These are phyloP conservation scores for Pocillopora grandis DNA, from an alignment of 92 coral and sea anemone genomes.

Conservation along the genomic window DNA sequence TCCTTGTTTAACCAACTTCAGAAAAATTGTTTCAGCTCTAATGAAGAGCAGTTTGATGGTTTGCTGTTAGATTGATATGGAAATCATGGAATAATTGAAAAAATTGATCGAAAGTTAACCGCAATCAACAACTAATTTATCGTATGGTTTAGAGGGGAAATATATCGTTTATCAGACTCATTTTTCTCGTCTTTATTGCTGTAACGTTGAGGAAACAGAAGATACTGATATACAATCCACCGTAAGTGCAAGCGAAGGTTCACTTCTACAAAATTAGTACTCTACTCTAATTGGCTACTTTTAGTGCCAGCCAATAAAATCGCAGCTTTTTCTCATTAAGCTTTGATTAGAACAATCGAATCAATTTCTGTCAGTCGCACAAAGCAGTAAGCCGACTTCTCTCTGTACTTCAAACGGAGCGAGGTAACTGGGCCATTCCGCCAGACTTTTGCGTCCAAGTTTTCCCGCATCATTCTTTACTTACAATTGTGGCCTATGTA, in stretches of 20 bases:
- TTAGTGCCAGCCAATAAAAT: slow-evolving; percentile 78
- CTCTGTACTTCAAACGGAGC: slow-evolving; percentile 25
- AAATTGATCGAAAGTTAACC: neutral
- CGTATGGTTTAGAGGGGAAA: neutral
- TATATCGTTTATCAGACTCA: neutral
- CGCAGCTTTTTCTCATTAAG: slow-evolving; percentile 67
- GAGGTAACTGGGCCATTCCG: neutral
- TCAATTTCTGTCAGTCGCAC: slow-evolving; percentile 85
- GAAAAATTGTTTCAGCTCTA: neutral
- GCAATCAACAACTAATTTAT: neutral
- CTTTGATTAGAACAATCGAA: slow-evolving; percentile 89
- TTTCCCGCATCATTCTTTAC: neutral
- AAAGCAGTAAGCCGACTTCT: slow-evolving; percentile 40
- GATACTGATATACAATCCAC: neutral
- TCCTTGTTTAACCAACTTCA: neutral
- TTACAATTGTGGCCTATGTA: neutral
- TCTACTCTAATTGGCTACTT: slow-evolving; percentile 93
- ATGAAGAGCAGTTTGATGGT: slow-evolving; percentile 10
- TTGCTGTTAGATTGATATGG: neutral
- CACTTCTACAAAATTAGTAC: slow-evolving; percentile 69
- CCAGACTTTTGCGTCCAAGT: neutral
- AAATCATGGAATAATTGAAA: neutral
- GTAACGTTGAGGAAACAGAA: neutral
- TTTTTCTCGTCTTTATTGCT: neutral
- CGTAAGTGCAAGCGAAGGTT: neutral